These are phyloP conservation scores for Synanthedon tipuliformis DNA, from an alignment of 2,888 invertebrate species.

Conservation along the genomic window DNA sequence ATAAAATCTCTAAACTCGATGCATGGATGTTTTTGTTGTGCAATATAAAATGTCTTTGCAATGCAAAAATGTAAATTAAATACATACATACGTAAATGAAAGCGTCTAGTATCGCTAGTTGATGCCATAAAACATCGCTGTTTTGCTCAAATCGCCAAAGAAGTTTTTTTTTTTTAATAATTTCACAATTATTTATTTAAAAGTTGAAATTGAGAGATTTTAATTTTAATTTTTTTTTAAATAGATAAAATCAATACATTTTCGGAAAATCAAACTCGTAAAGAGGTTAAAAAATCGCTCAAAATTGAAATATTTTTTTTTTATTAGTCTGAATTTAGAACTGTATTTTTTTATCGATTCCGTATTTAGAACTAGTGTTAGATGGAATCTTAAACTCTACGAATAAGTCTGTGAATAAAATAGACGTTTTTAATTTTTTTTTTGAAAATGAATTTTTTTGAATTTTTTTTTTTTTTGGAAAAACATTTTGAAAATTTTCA, in stretches of 20 bases:
- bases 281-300: too few species aligned
- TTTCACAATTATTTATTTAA: not conserved
- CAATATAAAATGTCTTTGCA: not conserved
- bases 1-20: too few species aligned
- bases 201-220: slow-evolving; percentile 18
- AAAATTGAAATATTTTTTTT: too few species aligned
- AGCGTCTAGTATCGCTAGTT: slow-evolving; percentile 47
- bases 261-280: too few species aligned
- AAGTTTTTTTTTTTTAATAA: slow-evolving; percentile 12
- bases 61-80: not conserved
- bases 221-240: slow-evolving; percentile 5
- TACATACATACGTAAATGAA: not conserved
- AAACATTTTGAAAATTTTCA: slow-evolving; percentile 4
- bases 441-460: too few species aligned
- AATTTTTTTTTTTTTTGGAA: too few species aligned
- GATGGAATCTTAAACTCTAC: slow-evolving; percentile 7
- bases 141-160: slow-evolving; percentile 69
- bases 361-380: slow-evolving; percentile 3
- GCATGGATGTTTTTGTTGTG: not conserved
- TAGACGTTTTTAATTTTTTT: not conserved
- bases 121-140: slow-evolving; percentile 46
- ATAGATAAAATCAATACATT: too few species aligned
- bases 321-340: too few species aligned
- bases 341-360: slow-evolving; percentile 2
- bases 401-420: not conserved